phyloP scores from a whole-genome alignment of 2,113 vertebrate genomes.

The Coptodon bakossiorum region DNA sequence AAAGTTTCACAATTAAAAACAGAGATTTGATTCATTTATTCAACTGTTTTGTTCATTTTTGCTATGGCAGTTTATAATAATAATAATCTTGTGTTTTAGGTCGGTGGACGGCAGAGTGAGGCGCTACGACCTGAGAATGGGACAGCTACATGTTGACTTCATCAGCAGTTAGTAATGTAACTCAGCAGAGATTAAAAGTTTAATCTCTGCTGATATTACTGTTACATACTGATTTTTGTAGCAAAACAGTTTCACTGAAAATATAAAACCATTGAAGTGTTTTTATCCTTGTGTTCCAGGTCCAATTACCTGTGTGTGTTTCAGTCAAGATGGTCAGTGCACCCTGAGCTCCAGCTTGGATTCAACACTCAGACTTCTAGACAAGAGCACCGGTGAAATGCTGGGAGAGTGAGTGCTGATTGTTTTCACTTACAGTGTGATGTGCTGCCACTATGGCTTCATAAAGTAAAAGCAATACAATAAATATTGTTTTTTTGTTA shows the following conservation, averaged over 20 bases:
- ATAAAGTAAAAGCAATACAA: background rate
- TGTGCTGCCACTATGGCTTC: background rate
- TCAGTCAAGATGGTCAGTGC: constrained; percentile 88
- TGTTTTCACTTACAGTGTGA: background rate
- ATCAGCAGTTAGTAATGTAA: constrained; percentile 78
- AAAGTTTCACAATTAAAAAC: background rate
- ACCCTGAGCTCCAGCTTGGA: constrained; percentile 82
- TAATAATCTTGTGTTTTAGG: constrained; percentile 45
- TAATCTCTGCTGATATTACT: background rate
- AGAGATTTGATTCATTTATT: background rate
- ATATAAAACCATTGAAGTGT: background rate
- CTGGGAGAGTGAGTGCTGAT: constrained; percentile 83
- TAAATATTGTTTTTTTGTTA: background rate
- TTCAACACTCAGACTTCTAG: constrained; percentile 82
- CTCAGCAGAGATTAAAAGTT: too few species aligned
- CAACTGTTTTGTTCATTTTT: background rate
- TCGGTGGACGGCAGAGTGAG: constrained; percentile 78
- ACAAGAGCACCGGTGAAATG: constrained; percentile 90
- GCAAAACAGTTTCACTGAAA: background rate
- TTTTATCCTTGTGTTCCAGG: constrained; percentile 60
- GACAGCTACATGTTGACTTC: constrained; percentile 84
- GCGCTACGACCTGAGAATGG: constrained; percentile 86
- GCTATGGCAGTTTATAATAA: background rate
- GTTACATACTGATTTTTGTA: background rate
- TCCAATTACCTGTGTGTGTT: constrained; percentile 92